phyloP scores from a whole-genome alignment of 1,140 invertebrate species.

The Palaemon carinicauda region DNA sequence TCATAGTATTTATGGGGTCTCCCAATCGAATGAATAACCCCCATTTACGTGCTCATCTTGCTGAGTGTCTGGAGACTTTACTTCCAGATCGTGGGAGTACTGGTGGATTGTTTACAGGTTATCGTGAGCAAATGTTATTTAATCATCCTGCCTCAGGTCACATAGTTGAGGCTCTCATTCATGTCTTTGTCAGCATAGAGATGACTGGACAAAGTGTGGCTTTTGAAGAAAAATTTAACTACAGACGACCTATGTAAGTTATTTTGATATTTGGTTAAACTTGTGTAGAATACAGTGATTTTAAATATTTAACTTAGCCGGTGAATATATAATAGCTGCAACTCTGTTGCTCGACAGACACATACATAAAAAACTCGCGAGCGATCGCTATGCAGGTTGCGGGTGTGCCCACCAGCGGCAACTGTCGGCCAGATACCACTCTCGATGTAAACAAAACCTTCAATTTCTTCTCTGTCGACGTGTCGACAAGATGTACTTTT shows the following conservation, averaged over 20 bases:
- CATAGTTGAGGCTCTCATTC: constrained; percentile 78
- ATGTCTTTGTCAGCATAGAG: constrained; percentile 96
- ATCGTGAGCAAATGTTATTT: constrained; percentile 80
- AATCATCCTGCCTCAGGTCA: constrained; percentile 73
- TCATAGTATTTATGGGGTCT: constrained; percentile 78
- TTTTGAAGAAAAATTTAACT: constrained; percentile 98
- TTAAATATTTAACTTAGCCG: too few relatives aligned
- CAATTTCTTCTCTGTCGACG: too few relatives aligned
- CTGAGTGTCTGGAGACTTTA: constrained; percentile 86
- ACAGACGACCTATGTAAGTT: constrained; percentile 84
- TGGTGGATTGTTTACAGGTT: constrained; percentile 65
- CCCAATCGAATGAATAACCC: constrained; percentile 86
- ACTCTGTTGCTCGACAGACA: too few relatives aligned
- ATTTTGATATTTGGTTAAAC: not conserved
- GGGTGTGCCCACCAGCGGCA: too few relatives aligned
- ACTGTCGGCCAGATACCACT: too few relatives aligned
- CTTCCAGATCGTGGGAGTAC: constrained; percentile 73
- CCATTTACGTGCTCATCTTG: constrained; percentile 87
- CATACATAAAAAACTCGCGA: too few relatives aligned
- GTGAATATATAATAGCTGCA: too few relatives aligned
- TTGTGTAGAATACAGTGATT: too few relatives aligned
- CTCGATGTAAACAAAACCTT: too few relatives aligned
- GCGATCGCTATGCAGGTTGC: too few relatives aligned
- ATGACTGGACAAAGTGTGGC: constrained; percentile 95
- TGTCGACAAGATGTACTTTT: too few relatives aligned